Conservation (phyloP, 2,113 vertebrate species). For the Labeo catla region DNA sequence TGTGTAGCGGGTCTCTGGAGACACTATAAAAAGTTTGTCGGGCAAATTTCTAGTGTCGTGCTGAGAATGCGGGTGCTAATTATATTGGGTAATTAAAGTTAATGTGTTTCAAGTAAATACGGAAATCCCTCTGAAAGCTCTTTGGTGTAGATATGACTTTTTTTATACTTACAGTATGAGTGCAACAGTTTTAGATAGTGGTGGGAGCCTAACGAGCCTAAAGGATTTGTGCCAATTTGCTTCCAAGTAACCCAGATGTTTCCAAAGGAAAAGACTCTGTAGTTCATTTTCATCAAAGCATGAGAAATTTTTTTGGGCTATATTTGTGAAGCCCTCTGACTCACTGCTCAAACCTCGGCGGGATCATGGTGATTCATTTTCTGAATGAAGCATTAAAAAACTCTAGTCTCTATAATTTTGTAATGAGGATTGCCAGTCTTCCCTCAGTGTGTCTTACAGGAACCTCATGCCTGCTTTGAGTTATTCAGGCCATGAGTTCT, state of each 20-base stretch:
- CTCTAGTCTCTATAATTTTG: neutral
- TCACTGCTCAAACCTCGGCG: conserved; percentile 34
- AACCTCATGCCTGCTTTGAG: neutral
- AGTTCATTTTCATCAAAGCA: neutral
- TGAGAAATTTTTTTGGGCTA: neutral
- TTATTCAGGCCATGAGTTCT: neutral
- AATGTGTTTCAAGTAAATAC: neutral
- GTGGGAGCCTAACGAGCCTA: neutral
- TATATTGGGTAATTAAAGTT: neutral
- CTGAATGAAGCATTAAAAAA: neutral
- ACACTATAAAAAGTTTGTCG: neutral
- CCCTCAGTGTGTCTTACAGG: neutral
- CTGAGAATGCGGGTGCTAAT: neutral
- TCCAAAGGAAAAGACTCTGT: neutral
- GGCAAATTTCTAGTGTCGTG: neutral
- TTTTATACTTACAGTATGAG: neutral
- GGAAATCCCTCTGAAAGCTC: neutral
- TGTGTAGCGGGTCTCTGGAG: neutral
- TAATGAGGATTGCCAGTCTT: neutral
- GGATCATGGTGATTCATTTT: neutral
- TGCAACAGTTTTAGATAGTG: neutral
- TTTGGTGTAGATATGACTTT: neutral
- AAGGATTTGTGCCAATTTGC: neutral
- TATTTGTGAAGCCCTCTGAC: conserved; percentile 16
- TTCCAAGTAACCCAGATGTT: neutral